A percentile compares a stretch with the other conserved stretches of the same genome.
Conservation (phyloP, 2,797 vertebrate species). For the Myotis vivesi region DNA sequence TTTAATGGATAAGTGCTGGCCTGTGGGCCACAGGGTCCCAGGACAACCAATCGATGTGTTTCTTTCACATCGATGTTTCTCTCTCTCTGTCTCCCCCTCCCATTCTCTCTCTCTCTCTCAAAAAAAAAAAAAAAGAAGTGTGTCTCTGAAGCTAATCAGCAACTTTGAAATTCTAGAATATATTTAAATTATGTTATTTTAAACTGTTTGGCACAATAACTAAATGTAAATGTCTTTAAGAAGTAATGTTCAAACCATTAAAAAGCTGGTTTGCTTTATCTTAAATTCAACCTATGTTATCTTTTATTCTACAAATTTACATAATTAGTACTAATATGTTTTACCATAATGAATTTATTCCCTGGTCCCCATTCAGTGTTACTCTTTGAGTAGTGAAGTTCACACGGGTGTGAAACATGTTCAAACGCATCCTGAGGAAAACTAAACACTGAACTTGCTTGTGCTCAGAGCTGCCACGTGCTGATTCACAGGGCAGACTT, state of each 20-base stretch:
- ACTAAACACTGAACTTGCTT: not conserved
- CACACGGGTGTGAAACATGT: constrained; percentile 83
- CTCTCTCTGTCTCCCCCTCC: too few species aligned
- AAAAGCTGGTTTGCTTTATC: constrained; percentile 22
- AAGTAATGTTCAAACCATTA: not conserved
- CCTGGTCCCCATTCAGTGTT: constrained; percentile 19
- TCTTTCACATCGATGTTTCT: too few species aligned
- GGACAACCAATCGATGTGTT: too few species aligned
- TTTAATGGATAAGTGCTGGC: too few species aligned
- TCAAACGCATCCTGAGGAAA: constrained; percentile 82
- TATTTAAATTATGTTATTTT: not conserved
- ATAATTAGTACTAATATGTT: not conserved
- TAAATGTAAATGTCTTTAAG: constrained; percentile 27
- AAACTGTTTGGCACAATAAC: not conserved
- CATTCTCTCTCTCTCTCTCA: too few species aligned
- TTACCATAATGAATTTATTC: not conserved
- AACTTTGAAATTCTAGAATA: not conserved
- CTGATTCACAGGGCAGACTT: constrained; percentile 62
- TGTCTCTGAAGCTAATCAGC: not conserved
- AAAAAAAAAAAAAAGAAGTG: not conserved
- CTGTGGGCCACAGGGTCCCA: too few species aligned
- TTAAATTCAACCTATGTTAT: not conserved
- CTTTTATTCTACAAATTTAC: not conserved
- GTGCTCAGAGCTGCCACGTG: constrained; percentile 83
- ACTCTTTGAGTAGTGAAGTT: constrained; percentile 64